These are phyloP conservation scores for Eretmochelys imbricata DNA, from an alignment of 2,113 vertebrate genomes.

Conservation along the genomic window DNA sequence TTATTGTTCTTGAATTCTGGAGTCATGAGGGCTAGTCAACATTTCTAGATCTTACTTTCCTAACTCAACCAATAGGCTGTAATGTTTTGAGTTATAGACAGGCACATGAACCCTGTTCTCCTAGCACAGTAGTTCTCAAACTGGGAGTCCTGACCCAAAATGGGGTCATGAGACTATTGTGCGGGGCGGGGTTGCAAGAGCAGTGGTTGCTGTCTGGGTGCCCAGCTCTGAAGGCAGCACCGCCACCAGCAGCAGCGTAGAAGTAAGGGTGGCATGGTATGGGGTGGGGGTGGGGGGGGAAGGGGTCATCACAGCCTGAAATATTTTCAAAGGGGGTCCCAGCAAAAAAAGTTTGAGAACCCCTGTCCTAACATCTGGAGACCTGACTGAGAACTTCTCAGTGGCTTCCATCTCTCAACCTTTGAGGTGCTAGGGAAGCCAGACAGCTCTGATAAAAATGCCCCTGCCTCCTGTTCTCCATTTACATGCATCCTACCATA, in stretches of 20 bases:
- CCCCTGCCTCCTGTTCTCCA: background rate
- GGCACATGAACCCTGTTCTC: background rate
- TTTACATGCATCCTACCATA: background rate
- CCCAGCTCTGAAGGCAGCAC: too few relatives aligned
- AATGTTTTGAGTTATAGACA: background rate
- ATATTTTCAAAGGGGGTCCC: too few relatives aligned
- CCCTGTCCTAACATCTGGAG: background rate
- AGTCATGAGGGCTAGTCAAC: background rate
- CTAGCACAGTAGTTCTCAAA: background rate
- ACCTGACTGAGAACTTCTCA: background rate
- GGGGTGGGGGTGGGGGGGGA: too few relatives aligned
- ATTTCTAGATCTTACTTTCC: slow-evolving; percentile 11
- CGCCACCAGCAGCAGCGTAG: too few relatives aligned
- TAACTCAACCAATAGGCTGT: background rate
- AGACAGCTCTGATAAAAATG: background rate
- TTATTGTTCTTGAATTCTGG: slow-evolving; percentile 4
- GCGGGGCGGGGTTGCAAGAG: too few relatives aligned
- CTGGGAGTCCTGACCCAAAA: too few relatives aligned
- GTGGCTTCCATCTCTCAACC: background rate
- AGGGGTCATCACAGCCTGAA: too few relatives aligned
- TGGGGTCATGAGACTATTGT: too few relatives aligned
- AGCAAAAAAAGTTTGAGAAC: too few relatives aligned
- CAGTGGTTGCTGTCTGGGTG: too few relatives aligned
- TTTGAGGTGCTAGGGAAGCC: background rate
- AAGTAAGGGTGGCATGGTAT: too few relatives aligned